These are phyloP conservation scores for Papilio xuthus DNA, from an alignment of 1,140 invertebrate genomes.

Conservation along the genomic window DNA sequence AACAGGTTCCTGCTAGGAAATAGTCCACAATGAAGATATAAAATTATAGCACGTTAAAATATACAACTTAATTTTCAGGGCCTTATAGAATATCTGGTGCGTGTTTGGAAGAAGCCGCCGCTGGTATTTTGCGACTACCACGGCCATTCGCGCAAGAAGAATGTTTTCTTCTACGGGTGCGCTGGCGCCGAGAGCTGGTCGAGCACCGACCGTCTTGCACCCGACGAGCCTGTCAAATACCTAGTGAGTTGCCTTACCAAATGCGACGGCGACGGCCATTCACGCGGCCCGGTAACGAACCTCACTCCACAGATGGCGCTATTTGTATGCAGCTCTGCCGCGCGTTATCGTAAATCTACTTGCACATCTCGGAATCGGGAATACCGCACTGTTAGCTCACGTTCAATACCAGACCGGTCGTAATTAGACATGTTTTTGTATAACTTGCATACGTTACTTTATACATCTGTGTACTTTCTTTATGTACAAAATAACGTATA, in stretches of 20 bases:
- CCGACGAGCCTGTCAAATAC: constrained; percentile 83
- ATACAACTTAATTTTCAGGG: constrained; percentile 67
- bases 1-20: not conserved
- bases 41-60: not conserved
- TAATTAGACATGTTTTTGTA: constrained; percentile 36
- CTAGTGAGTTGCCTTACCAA: constrained; percentile 77
- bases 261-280: constrained; percentile 14
- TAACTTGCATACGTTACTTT: constrained; percentile 4
- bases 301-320: constrained; percentile 9
- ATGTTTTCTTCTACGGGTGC: constrained; percentile 95
- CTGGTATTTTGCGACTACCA: constrained; percentile 94
- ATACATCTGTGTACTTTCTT: not conserved
- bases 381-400: constrained; percentile 25
- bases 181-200: constrained; percentile 86
- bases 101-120: constrained; percentile 83
- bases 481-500: not conserved
- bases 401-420: not conserved
- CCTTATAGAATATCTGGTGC: constrained; percentile 84
- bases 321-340: constrained; percentile 28
- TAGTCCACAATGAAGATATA: not conserved
- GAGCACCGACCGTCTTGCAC: constrained; percentile 80
- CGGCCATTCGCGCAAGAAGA: constrained; percentile 94
- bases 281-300: constrained; percentile 25
- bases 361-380: constrained; percentile 26
- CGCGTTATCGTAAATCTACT: constrained; percentile 35